Conservation (phyloP, 2,113 vertebrate genomes). For the Anarrhichthys ocellatus region DNA sequence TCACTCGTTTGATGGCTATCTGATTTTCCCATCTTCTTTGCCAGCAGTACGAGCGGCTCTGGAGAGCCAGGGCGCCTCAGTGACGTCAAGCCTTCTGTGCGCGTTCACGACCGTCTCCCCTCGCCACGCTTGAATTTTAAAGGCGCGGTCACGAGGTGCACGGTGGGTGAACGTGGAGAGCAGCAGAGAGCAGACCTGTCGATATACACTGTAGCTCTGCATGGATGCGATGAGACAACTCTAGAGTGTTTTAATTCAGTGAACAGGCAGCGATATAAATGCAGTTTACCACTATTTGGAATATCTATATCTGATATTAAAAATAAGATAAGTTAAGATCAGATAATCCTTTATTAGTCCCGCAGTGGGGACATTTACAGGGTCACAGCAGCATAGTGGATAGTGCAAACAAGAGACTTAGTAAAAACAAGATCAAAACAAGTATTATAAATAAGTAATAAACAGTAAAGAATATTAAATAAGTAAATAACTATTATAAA, state of each 20-base stretch:
- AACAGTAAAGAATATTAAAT: no score
- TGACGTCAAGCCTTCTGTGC: slow-evolving; percentile 84
- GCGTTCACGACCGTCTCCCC: slow-evolving; percentile 72
- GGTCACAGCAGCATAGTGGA: no score
- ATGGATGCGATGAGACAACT: background rate
- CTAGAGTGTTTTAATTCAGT: background rate
- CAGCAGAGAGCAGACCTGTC: background rate
- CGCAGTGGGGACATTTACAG: no score
- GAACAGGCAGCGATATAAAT: background rate
- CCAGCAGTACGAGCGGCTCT: slow-evolving; percentile 79
- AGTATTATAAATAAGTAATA: no score
- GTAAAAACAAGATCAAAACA: no score
- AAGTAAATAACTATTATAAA: no score
- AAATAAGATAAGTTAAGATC: no score
- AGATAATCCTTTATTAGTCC: no score
- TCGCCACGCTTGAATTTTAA: slow-evolving; percentile 79
- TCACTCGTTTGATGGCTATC: slow-evolving; percentile 54
- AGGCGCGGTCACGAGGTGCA: slow-evolving; percentile 63
- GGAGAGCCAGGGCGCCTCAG: slow-evolving; percentile 82
- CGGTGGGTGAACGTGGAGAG: background rate
- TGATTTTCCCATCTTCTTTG: slow-evolving; percentile 76
- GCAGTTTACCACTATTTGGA: background rate
- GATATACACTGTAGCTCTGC: background rate
- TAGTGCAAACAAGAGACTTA: no score
- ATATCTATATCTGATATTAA: background rate